A percentile compares a stretch with the other conserved stretches of the same genome.
These are phyloP conservation scores for Ctenodactylus gundi DNA, from an alignment of 2,113 vertebrate genomes.

Conservation along the genomic window DNA sequence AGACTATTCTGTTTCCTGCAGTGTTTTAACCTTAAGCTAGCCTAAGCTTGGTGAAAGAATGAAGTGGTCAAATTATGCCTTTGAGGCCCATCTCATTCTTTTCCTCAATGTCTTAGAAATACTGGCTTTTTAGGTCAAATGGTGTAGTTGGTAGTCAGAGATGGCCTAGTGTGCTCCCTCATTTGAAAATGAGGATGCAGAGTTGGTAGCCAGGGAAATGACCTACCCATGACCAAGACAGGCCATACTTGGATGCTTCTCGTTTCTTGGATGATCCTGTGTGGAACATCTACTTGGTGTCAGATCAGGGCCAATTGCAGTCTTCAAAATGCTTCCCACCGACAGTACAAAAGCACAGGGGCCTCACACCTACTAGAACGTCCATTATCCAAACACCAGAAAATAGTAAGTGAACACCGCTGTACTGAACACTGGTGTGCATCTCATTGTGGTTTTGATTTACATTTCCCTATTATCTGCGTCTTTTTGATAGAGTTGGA, in stretches of 20 bases:
- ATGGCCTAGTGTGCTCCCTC: not conserved
- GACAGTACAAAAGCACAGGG: not conserved
- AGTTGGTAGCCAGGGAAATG: not conserved
- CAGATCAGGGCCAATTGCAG: not conserved
- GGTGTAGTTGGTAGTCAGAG: not conserved
- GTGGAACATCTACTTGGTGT: not conserved
- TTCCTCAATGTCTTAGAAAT: not conserved
- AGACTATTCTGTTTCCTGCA: not conserved
- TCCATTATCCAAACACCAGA: not conserved
- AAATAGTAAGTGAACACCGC: not conserved
- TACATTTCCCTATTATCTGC: not conserved
- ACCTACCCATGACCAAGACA: not conserved
- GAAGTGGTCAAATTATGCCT: not conserved
- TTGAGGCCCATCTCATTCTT: not conserved
- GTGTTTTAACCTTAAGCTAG: not conserved
- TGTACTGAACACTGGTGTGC: not conserved
- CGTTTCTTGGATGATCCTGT: not conserved
- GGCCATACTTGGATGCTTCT: not conserved
- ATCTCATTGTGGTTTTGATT: not conserved
- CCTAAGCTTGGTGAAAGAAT: not conserved
- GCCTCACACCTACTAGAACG: not conserved
- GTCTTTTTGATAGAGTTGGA: not conserved
- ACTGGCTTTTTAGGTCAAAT: not conserved
- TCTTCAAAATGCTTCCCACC: no score
- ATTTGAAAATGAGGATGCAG: no score